Evolutionary conservation across 2,888 invertebrate genomes (phyloP).

Genomic region (Latrodectus elegans): DNA sequence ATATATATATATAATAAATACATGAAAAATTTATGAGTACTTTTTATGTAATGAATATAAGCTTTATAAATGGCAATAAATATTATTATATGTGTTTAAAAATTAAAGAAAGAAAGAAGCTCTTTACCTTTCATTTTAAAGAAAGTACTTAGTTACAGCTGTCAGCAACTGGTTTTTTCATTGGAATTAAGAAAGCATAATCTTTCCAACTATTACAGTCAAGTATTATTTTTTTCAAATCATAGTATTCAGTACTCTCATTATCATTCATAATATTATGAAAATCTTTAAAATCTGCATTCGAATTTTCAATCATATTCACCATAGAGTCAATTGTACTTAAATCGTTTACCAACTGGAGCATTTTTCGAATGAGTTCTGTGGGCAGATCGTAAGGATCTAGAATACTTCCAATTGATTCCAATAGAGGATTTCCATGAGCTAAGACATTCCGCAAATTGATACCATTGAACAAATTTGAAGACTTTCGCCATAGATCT

Average conservation of each 20-base stretch:
- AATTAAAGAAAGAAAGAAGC: too few species aligned
- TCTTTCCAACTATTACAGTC: constrained; percentile 5
- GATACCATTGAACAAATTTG: constrained; percentile 38
- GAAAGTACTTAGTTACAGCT: too few species aligned
- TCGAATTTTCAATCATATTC: constrained; percentile 6
- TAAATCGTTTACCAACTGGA: constrained; percentile 14
- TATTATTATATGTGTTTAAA: too few species aligned
- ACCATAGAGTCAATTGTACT: constrained; percentile 4
- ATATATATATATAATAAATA: too few species aligned
- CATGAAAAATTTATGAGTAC: too few species aligned
- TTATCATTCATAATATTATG: constrained; percentile 21
- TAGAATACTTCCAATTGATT: constrained; percentile 30
- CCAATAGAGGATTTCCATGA: constrained; percentile 50
- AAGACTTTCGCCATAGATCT: constrained; percentile 21
- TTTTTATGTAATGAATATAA: too few species aligned
- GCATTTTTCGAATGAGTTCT: constrained; percentile 17
- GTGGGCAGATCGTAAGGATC: constrained; percentile 46
- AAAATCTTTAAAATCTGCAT: neutral
- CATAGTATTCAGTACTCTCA: neutral
- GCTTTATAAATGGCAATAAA: too few species aligned
- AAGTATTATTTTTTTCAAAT: constrained; percentile 14
- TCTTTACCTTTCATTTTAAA: too few species aligned
- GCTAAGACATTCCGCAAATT: constrained; percentile 40
- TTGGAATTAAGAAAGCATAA: constrained; percentile 23
- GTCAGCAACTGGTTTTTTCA: neutral